Conservation (phyloP, 2,113 vertebrate genomes). For the Mesocricetus auratus region DNA sequence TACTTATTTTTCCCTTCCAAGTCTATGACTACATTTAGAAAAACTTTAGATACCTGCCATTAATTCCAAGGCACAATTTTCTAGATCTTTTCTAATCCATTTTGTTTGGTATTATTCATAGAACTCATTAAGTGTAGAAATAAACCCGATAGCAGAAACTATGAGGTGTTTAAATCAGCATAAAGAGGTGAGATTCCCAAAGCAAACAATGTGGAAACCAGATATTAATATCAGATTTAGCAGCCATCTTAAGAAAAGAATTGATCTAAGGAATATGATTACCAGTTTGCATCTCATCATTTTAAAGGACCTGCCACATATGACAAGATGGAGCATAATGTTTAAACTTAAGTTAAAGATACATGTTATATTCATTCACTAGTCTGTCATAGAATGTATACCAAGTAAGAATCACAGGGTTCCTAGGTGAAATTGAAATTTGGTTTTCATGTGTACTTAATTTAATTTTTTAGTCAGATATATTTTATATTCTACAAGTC, state of each 20-base stretch:
- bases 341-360: background rate
- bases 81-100: background rate
- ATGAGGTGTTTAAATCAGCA: rapidly evolving
- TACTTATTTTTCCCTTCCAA: background rate
- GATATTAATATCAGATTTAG: background rate
- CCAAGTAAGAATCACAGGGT: background rate
- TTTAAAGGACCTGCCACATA: background rate
- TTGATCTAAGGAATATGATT: background rate
- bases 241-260: background rate
- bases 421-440: background rate
- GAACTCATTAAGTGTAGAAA: background rate
- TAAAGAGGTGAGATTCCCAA: background rate
- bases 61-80: background rate
- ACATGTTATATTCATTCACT: background rate
- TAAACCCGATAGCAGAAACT: background rate
- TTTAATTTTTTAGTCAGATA: background rate
- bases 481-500: background rate
- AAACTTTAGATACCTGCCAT: background rate
- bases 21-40: background rate
- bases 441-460: background rate
- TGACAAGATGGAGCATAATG: background rate
- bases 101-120: background rate
- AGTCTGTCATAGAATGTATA: background rate
- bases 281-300: background rate
- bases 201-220: background rate